These are phyloP conservation scores for Diabrotica undecimpunctata DNA, from an alignment of 1,140 invertebrate species.

Conservation along the genomic window DNA sequence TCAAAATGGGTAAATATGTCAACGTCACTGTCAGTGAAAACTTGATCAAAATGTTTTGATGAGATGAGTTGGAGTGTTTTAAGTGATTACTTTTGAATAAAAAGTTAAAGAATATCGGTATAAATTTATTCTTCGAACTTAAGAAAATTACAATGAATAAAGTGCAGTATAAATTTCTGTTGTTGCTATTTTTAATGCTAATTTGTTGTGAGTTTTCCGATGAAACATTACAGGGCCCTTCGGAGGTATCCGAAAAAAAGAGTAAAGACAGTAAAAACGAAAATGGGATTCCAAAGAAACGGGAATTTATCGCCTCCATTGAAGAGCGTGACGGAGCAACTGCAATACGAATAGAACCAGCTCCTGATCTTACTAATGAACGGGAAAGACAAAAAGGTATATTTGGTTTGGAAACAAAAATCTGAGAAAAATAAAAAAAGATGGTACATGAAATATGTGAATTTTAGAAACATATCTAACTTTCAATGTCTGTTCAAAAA, in stretches of 20 bases:
- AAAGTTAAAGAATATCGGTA: background rate
- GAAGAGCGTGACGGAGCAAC: constrained; percentile 33
- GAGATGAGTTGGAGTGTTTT: background rate
- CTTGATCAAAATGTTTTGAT: too few relatives aligned
- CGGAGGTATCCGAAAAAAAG: constrained; percentile 22
- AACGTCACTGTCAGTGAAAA: too few relatives aligned
- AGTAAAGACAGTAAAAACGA: constrained; percentile 19
- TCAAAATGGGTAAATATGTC: too few relatives aligned
- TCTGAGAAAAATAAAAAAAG: too few relatives aligned
- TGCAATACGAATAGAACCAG: constrained; percentile 42
- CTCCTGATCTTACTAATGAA: constrained; percentile 44
- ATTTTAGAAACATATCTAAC: background rate
- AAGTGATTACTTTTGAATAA: background rate
- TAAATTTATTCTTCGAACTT: background rate
- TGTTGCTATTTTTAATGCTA: constrained; percentile 20
- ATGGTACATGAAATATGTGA: background rate
- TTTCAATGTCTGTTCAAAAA: too few relatives aligned
- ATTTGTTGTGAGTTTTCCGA: constrained; percentile 40
- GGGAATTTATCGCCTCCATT: constrained; percentile 30
- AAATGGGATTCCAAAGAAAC: background rate
- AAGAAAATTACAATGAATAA: background rate
- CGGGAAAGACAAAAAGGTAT: constrained; percentile 33
- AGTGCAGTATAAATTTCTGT: background rate
- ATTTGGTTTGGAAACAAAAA: too few relatives aligned
- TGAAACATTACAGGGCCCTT: constrained; percentile 33